Evolutionary conservation across 2,888 invertebrate species (phyloP).

Genomic region (Idaea biselata): DNA sequence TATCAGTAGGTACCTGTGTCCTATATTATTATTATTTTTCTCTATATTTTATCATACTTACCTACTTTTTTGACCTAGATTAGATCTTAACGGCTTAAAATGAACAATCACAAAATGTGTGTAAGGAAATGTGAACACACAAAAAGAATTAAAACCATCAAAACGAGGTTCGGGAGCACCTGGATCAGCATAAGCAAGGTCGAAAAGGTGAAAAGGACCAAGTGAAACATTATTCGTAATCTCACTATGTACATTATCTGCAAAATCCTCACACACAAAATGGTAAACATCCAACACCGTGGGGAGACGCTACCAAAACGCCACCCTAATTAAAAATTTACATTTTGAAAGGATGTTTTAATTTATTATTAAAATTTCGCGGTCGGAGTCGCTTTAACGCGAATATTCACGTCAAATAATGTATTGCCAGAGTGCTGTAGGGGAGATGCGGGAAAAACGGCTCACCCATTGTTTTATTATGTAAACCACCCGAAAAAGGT

Average conservation of each 20-base stretch:
- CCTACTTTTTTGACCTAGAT: no score
- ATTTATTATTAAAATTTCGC: constrained; percentile 77
- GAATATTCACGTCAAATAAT: constrained; percentile 61
- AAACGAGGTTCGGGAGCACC: not conserved
- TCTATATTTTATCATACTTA: no score
- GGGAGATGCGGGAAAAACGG: constrained; percentile 22
- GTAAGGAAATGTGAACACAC: not conserved
- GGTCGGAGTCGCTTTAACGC: constrained; percentile 61
- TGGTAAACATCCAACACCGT: constrained; percentile 27
- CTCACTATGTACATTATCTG: constrained; percentile 6
- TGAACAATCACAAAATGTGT: no score
- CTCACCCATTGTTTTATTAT: constrained; percentile 58
- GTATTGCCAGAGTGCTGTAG: constrained; percentile 40
- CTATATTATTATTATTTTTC: no score
- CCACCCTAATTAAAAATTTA: constrained; percentile 74
- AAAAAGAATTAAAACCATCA: not conserved
- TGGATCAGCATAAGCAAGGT: not conserved
- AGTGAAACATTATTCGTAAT: not conserved
- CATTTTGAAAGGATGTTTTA: constrained; percentile 74
- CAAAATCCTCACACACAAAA: constrained; percentile 19
- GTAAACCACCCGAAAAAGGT: constrained; percentile 49
- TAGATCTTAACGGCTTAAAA: no score
- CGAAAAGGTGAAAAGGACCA: not conserved
- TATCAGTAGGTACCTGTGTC: no score
- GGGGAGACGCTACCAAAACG: constrained; percentile 35